These are phyloP conservation scores for Drosophila atripex DNA, from an alignment of 2,888 invertebrate genomes.

Conservation along the genomic window DNA sequence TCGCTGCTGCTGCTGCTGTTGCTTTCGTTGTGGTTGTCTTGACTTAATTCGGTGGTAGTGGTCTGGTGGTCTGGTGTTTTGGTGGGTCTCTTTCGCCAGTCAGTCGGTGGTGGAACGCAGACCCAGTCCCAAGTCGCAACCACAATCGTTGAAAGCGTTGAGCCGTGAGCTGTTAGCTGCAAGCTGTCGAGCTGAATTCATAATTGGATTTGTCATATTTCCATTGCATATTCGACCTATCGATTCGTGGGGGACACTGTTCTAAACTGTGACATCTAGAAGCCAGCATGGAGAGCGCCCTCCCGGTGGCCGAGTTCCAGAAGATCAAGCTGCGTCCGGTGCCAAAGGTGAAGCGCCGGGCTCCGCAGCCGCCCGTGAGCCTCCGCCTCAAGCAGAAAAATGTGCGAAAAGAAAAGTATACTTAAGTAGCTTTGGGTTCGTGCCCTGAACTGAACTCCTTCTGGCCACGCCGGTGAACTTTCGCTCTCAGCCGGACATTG, in stretches of 20 bases:
- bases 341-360: conserved; percentile 75
- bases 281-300: conserved; percentile 52
- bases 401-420: conserved; percentile 45
- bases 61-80: conserved; percentile 51
- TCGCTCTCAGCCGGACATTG: conserved; percentile 20
- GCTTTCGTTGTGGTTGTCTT: conserved; percentile 40
- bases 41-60: conserved; percentile 49
- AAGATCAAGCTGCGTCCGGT: conserved; percentile 78
- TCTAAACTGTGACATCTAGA: not conserved
- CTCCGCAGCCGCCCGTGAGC: conserved; percentile 74
- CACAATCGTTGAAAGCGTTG: conserved; percentile 29
- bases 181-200: conserved; percentile 44
- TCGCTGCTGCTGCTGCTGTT: conserved; percentile 50
- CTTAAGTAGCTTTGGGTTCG: conserved; percentile 1
- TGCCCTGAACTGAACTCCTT: not conserved
- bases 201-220: conserved; percentile 74
- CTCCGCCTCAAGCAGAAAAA: conserved; percentile 59
- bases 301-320: conserved; percentile 78
- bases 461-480: conserved; percentile 16
- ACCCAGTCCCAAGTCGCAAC: conserved; percentile 63
- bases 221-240: conserved; percentile 41
- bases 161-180: conserved; percentile 27
- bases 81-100: conserved; percentile 45
- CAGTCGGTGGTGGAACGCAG: conserved; percentile 65
- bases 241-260: conserved; percentile 51